Conservation (phyloP, 2,797 vertebrate species). For the Enteromius radiatus region DNA sequence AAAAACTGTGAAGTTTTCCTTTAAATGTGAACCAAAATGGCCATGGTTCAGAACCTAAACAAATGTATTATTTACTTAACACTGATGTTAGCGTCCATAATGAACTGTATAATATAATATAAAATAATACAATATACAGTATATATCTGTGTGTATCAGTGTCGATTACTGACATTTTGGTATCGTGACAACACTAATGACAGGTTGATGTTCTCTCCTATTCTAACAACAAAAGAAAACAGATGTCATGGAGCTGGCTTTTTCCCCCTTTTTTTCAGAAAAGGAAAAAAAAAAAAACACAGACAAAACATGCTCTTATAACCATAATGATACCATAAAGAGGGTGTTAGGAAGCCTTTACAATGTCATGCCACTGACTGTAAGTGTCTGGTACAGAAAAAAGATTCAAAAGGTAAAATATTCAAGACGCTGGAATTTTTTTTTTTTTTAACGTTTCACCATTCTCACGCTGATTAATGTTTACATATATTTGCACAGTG, state of each 20-base stretch:
- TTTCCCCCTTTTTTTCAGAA: background rate
- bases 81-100: no score
- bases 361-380: slow-evolving; percentile 4
- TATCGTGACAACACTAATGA: slow-evolving; percentile 30
- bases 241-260: slow-evolving; percentile 49
- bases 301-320: slow-evolving; percentile 42
- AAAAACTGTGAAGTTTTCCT: no score
- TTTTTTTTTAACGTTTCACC: background rate
- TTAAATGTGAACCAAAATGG: no score
- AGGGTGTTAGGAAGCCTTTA: slow-evolving; percentile 31
- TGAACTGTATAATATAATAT: no score
- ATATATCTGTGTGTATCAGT: background rate
- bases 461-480: background rate
- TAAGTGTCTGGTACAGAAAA: background rate
- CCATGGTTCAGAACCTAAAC: no score
- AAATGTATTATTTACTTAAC: no score
- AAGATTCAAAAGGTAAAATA: background rate
- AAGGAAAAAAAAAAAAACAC: slow-evolving; percentile 39
- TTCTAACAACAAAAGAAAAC: slow-evolving; percentile 56
- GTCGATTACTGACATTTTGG: background rate
- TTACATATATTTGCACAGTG: background rate
- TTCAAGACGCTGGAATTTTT: background rate
- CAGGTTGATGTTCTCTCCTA: slow-evolving; percentile 29
- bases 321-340: slow-evolving; percentile 52
- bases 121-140: no score